Base-by-base conservation (phyloP, 2,888 invertebrate genomes). In the Tetragnatha montana region DNA sequence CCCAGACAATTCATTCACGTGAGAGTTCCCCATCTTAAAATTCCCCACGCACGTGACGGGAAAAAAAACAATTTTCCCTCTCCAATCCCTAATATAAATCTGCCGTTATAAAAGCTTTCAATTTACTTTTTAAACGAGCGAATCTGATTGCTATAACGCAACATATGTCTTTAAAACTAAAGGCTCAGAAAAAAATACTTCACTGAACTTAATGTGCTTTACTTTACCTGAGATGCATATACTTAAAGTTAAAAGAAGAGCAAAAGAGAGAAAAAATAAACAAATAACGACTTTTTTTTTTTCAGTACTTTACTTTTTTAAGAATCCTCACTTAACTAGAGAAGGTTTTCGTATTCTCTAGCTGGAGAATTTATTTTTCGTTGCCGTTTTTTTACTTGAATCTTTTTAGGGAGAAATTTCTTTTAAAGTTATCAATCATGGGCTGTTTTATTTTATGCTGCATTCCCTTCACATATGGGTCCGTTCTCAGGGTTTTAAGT, bases 391-490 rank as follows among this genome's bases (percentile, higher is more conserved):
- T 4, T 35, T 82, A 22, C 70, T 60, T 74, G 22, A 60, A 60
- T 69, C 22, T 79, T 71, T 22, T 60, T 60, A 60, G 17, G 17
- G 60, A 74, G n/a, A 80, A 85, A 85, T 21, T 86, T 86, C 86
- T 86, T 86, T 78, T 86, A 80, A 80, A 86, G 79, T 80, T 86
- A 86, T 86, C 86, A 86, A 86, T 86, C 86, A 86, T 60, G 80
- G 49, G 21, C 71, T 6, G n/a, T 68, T 83, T 86, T 80, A 86
- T 79, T 80, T 60, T 86, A 80, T 80, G 73, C 80, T 22, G 50
- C 71, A 50, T 73, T 79, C 78, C 17, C 78, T 19, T 50, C 78
- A 22, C 80, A 80, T 80, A 60, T 79, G 85, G 70, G 81, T 47
- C 50, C 49, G 80, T 80, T 86, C 86, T 80, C 80, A 80, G 21